Percentiles rank a stretch among this genome's conserved stretches.
Conservation (phyloP, 1,140 invertebrate genomes). For the Mylabris phalerata region DNA sequence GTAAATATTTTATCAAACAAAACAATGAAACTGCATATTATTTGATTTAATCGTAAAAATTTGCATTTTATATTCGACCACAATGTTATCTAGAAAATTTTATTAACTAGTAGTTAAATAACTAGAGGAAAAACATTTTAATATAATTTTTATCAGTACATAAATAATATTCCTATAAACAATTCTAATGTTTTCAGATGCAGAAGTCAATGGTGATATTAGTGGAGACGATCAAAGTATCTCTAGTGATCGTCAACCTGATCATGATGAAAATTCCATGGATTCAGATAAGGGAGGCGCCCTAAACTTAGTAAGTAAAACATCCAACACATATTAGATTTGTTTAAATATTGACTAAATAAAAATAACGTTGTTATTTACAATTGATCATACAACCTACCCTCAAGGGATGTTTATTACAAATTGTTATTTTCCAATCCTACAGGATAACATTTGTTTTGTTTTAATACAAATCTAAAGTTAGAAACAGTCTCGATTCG, state of each 20-base stretch:
- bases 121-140: too few species aligned
- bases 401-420: too few species aligned
- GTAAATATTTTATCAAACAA: not conserved
- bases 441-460: slow-evolving; percentile 22
- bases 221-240: slow-evolving; percentile 48
- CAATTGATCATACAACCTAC: too few species aligned
- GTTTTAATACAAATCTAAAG: slow-evolving; percentile 25
- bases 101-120: too few species aligned
- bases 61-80: slow-evolving; percentile 2
- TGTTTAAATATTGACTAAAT: slow-evolving; percentile 22
- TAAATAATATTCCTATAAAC: not conserved
- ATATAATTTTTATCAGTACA: too few species aligned
- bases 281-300: slow-evolving; percentile 49
- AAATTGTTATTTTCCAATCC: too few species aligned
- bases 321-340: slow-evolving; percentile 5
- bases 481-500: slow-evolving; percentile 14
- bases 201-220: slow-evolving; percentile 46
- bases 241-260: slow-evolving; percentile 42
- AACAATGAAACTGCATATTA: slow-evolving; percentile 9
- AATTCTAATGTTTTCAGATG: slow-evolving; percentile 39
- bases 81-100: slow-evolving; percentile 10
- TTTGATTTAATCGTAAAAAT: slow-evolving; percentile 14
- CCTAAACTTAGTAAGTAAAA: slow-evolving; percentile 48
- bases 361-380: too few species aligned
- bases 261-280: slow-evolving; percentile 48